Evolutionary conservation across 2,888 invertebrate genomes (phyloP).

Genomic region (Cabera pusaria): DNA sequence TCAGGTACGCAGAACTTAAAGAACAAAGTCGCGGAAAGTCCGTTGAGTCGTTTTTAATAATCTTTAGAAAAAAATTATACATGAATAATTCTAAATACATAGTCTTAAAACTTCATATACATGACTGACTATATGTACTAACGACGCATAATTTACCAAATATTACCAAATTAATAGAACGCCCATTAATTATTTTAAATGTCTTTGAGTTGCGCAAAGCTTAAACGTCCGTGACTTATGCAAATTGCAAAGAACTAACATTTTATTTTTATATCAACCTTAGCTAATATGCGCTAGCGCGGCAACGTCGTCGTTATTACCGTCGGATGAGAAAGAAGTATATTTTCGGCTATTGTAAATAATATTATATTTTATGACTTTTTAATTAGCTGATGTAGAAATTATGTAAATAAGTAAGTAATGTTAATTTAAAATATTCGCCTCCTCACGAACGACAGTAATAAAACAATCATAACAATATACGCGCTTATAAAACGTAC

Average conservation of each 20-base stretch:
- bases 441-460: slow-evolving; percentile 22
- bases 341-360: slow-evolving; percentile 3
- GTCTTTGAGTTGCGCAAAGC: not conserved
- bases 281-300: too few relatives aligned
- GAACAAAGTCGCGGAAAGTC: too few relatives aligned
- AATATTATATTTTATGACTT: slow-evolving; percentile 33
- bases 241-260: slow-evolving; percentile 1
- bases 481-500: slow-evolving; percentile 37
- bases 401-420: slow-evolving; percentile 23
- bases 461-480: slow-evolving; percentile 37
- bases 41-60: too few relatives aligned
- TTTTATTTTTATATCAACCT: not conserved
- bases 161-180: slow-evolving; percentile 3
- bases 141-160: too few relatives aligned
- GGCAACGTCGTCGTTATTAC: slow-evolving; percentile 3
- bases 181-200: slow-evolving; percentile 2
- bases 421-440: slow-evolving; percentile 21
- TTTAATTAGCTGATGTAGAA: slow-evolving; percentile 38
- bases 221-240: slow-evolving; percentile 10
- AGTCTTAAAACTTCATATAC: too few relatives aligned
- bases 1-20: too few relatives aligned
- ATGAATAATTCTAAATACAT: too few relatives aligned
- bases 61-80: too few relatives aligned
- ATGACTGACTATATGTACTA: too few relatives aligned
- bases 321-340: not conserved